Conservation (phyloP, 2,888 invertebrate species). For the Endotricha flammealis region DNA sequence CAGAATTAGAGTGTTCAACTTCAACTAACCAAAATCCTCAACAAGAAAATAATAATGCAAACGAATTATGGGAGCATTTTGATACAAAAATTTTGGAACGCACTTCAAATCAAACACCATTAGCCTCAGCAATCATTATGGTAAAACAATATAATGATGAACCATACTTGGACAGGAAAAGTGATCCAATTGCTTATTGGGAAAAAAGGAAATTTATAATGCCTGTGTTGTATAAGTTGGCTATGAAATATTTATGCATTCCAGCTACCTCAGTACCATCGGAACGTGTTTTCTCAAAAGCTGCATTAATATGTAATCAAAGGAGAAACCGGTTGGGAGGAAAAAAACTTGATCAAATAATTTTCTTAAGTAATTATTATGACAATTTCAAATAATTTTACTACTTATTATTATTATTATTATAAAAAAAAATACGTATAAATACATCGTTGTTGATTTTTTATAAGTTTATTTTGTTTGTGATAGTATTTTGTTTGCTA, state of each 20-base stretch:
- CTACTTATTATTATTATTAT: too few relatives aligned
- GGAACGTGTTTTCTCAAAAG: background rate
- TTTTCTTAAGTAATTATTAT: too few relatives aligned
- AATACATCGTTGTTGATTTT: too few relatives aligned
- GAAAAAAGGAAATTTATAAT: slow-evolving; percentile 1
- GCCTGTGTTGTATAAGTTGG: background rate
- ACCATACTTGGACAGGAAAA: slow-evolving; percentile 12
- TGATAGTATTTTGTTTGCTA: too few relatives aligned
- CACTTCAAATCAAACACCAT: slow-evolving; percentile 13
- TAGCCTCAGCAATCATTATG: slow-evolving; percentile 16
- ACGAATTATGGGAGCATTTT: slow-evolving; percentile 16
- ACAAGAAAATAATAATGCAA: slow-evolving; percentile 11
- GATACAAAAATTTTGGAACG: slow-evolving; percentile 17
- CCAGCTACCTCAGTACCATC: background rate
- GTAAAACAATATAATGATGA: slow-evolving; percentile 23
- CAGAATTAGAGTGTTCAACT: too few relatives aligned
- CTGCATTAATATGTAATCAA: background rate
- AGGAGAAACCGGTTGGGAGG: background rate
- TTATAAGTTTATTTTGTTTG: too few relatives aligned
- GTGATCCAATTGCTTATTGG: background rate
- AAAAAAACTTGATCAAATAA: background rate
- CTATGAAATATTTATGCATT: background rate
- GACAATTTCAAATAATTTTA: too few relatives aligned
- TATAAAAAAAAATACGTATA: too few relatives aligned
- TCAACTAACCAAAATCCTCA: slow-evolving; percentile 15